Base-by-base conservation (phyloP, 2,888 invertebrate genomes). In the Drosophila demipolita region DNA sequence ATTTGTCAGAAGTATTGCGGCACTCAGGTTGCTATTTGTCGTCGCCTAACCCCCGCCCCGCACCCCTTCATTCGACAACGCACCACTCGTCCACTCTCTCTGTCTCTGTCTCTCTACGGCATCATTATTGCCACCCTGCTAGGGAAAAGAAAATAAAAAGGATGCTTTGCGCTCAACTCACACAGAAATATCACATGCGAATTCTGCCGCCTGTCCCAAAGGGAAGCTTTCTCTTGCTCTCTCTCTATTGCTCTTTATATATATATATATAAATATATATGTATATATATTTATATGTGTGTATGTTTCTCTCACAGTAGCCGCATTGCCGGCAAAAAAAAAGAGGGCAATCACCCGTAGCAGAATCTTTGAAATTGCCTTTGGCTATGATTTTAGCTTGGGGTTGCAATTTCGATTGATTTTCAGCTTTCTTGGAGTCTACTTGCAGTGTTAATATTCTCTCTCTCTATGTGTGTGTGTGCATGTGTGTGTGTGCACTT, bases 351-450 rank as follows among this genome's bases (percentile, higher is more conserved):
- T 90, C 89, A 90, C 90, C 90, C 89, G 90, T 68, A 59, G 70
- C 42, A 70, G 67, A 73, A 71, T 50, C 70, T 67, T 63, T 67
- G 53, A 48, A 45, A 68, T 38, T 32, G 48, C 20, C 55, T 70
- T 50, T 62, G 74, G 55, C 72, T 77, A 65, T 69, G 74, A 80
- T 86, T 83, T 82, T 58, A 77, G 84, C 82, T 79, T 73, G 67
- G 88, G 87, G 89, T 87, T 88, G 87, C 89, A 83, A 84, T 89
- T 88, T 82, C 81, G 84, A 88, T 88, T 86, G 87, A 88, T 88
- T 88, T 82, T 82, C 74, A 73, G 64, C 45, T 26, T 35, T 50
- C 38, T 64, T 67, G 58, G 61, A 50, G 48, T 36, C n/a, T 69
- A 42, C 38, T 38, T 54, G 57, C 64, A 70, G 77, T 67, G 70